Base-by-base conservation (phyloP, 30 jellyfish, hydroid and myxozoan genomes). In the Aurelia sp. region DNA sequence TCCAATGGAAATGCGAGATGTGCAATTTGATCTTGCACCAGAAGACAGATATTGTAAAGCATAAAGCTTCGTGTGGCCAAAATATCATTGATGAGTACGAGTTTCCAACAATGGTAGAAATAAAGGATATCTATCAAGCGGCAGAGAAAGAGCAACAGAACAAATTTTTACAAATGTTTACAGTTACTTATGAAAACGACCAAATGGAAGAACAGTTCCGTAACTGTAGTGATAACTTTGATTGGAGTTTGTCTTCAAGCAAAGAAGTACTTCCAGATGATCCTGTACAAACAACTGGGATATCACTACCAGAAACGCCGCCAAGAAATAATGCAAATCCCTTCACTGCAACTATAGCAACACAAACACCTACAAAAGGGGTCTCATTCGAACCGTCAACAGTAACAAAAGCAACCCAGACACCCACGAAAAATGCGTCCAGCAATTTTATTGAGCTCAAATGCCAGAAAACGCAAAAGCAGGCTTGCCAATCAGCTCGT, bases 401-500 rank as follows among this genome's bases (percentile, higher is more conserved):
- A 40, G 80, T 37, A 69, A 47, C 80, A 40, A 69, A 30, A 69
- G 60, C 63, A 40, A 69, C 80, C 60, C 80, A 69, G 31, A 37
- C 80, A 7, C 80, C 80, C 21, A 69, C 80, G 6, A 69, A 69
- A 69, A 22, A 23, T 69, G 44, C 4, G 62, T 37, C 80, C 60
- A 47, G 40, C 60, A 40, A 30, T 57, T n/a, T 40, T 64, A 69
- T 23, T 30, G 61, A 69, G 60, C 8, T 69, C 80, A 69, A 69
- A 69, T 21, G 62, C 80, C 51, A 69, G 80, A 40, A 69, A 69
- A 69, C 80, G 62, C 62, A 69, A 69, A 40, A 69, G 80, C 62
- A 69, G 80, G 80, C 72, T 73, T 52, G 85, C 85, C 74, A 73
- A 73, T 51, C 50, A 50, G 9, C 72, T 73, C 17, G 85, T 41